Conservation (phyloP, 2,888 invertebrate species). For the Neoascia interrupta region DNA sequence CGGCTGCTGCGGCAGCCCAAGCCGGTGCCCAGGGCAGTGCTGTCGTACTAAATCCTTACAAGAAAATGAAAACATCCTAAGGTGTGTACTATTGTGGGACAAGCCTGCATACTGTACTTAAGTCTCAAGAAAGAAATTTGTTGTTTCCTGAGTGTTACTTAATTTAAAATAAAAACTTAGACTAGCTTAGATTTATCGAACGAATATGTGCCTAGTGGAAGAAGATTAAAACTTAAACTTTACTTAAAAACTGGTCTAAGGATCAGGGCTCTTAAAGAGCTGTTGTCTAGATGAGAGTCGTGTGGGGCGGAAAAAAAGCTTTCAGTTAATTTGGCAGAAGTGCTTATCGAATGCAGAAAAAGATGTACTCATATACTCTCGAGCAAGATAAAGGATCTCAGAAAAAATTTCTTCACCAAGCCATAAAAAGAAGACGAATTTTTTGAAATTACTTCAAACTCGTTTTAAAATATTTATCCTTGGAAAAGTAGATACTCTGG, state of each 20-base stretch:
- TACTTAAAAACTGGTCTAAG: conserved; percentile 19
- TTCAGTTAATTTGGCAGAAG: not conserved
- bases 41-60: conserved; percentile 89
- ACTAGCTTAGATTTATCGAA: conserved; percentile 52
- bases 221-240: conserved; percentile 28
- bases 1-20: conserved; percentile 70
- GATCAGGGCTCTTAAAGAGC: conserved; percentile 42
- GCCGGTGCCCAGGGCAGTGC: conserved; percentile 74
- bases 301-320: conserved; percentile 29
- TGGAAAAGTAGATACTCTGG: too few relatives aligned
- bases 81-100: not conserved
- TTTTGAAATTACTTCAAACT: too few relatives aligned
- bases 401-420: not conserved
- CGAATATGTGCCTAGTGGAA: conserved; percentile 63
- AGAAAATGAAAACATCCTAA: conserved; percentile 91
- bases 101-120: conserved; percentile 35
- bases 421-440: not conserved
- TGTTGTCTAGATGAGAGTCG: not conserved
- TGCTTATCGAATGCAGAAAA: not conserved
- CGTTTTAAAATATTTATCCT: too few relatives aligned
- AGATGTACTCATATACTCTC: too few relatives aligned
- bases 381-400: too few relatives aligned
- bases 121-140: conserved; percentile 38
- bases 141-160: conserved; percentile 27
- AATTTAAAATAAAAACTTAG: conserved; percentile 30